A percentile compares a stretch with the other conserved stretches of the same genome.
Conservation (phyloP, 2,888 invertebrate species). For the Rhorus exstirpatorius region DNA sequence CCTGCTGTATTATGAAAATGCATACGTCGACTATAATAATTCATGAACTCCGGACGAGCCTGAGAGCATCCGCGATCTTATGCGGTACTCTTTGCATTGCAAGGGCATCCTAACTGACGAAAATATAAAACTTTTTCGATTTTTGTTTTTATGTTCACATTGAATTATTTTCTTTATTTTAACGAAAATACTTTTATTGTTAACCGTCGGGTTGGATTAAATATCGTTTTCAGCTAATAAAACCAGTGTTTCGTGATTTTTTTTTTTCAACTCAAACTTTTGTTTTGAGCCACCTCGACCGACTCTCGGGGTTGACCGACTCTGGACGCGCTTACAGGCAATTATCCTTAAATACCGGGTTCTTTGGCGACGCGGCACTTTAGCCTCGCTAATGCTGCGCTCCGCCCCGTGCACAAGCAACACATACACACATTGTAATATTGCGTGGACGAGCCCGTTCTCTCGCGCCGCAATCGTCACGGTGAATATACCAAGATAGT, state of each 20-base stretch:
- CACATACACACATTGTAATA: constrained; percentile 35
- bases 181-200: too few species aligned
- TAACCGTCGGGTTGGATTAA: not conserved
- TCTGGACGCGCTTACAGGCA: constrained; percentile 15
- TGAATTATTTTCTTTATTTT: not conserved
- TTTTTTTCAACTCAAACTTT: constrained; percentile 3
- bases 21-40: constrained; percentile 78
- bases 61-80: constrained; percentile 63
- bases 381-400: not conserved
- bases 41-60: constrained; percentile 72
- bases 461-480: constrained; percentile 47
- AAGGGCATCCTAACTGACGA: constrained; percentile 2
- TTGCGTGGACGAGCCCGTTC: constrained; percentile 46
- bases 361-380: constrained; percentile 32
- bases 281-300: not conserved
- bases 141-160: not conserved
- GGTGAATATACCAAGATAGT: constrained; percentile 18
- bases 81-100: not conserved
- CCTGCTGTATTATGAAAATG: constrained; percentile 77
- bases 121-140: constrained; percentile 13
- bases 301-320: not conserved
- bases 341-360: constrained; percentile 53
- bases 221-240: not conserved
- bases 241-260: not conserved
- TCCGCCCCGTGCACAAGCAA: constrained; percentile 26